phyloP scores from a whole-genome alignment of 92 coral and sea anemone species.

The Palythoa caribaeorum region DNA sequence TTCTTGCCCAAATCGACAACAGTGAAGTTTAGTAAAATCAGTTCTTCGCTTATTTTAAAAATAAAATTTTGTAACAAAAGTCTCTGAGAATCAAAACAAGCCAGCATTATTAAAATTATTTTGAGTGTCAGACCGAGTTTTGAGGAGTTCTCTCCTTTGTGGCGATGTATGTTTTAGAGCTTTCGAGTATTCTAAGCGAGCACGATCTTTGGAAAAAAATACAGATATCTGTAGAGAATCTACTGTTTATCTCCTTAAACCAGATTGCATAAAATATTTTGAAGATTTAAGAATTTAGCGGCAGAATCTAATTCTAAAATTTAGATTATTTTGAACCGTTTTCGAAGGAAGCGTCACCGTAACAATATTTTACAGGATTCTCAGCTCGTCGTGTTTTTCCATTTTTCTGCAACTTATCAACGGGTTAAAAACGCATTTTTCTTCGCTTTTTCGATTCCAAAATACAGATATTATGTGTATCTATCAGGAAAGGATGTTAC shows the following conservation, averaged over 20 bases:
- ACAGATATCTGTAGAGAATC: neutral
- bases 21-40: neutral
- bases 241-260: neutral
- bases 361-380: slow-evolving; percentile 34
- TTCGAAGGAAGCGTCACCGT: neutral
- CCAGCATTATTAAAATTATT: neutral
- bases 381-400: neutral
- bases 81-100: slow-evolving; percentile 1
- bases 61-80: slow-evolving; percentile 5
- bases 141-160: neutral
- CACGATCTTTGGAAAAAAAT: neutral
- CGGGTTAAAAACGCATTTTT: neutral
- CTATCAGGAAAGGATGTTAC: slow-evolving; percentile 57
- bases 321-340: neutral
- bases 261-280: neutral
- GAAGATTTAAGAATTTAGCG: neutral
- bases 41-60: slow-evolving; percentile 13
- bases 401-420: neutral
- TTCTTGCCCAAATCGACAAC: neutral
- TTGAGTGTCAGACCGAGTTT: slow-evolving; percentile 6
- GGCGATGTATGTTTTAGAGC: slow-evolving; percentile 3
- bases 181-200: neutral
- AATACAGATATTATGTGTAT: slow-evolving; percentile 19
- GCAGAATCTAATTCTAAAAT: neutral
- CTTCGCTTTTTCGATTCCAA: slow-evolving; percentile 38